Conservation (phyloP, 2,113 vertebrate genomes). For the Dicrurus megarhynchus region DNA sequence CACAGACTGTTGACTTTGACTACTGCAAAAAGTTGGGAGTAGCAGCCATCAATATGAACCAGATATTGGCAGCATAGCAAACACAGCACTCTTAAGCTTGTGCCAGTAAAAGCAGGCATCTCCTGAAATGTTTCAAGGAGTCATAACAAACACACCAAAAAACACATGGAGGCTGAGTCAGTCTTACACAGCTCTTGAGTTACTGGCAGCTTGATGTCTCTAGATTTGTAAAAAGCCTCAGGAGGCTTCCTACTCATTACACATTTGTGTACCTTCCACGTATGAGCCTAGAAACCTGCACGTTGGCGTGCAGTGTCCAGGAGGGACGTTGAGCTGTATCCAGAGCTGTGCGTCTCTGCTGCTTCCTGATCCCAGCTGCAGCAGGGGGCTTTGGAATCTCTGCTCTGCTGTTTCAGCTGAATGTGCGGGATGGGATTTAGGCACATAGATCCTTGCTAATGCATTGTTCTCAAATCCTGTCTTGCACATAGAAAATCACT, state of each 20-base stretch:
- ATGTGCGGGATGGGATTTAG: neutral
- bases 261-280: neutral
- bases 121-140: neutral
- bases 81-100: neutral
- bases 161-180: constrained; percentile 48
- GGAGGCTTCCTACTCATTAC: constrained; percentile 29
- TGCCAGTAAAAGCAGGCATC: neutral
- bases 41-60: neutral
- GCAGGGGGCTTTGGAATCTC: neutral
- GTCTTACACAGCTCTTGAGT: constrained; percentile 27
- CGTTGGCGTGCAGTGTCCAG: rapidly evolving
- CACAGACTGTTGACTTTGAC: neutral
- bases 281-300: neutral
- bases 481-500: constrained; percentile 43
- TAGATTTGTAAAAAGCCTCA: constrained; percentile 20
- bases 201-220: constrained; percentile 24
- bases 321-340: neutral
- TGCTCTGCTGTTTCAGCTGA: neutral
- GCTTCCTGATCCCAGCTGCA: neutral
- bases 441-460: neutral
- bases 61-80: neutral
- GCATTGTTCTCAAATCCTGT: constrained; percentile 40
- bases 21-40: neutral
- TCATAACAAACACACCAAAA: neutral
- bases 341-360: neutral